Base-by-base conservation (phyloP, 2,113 vertebrate species). In the Camarhynchus parvulus region DNA sequence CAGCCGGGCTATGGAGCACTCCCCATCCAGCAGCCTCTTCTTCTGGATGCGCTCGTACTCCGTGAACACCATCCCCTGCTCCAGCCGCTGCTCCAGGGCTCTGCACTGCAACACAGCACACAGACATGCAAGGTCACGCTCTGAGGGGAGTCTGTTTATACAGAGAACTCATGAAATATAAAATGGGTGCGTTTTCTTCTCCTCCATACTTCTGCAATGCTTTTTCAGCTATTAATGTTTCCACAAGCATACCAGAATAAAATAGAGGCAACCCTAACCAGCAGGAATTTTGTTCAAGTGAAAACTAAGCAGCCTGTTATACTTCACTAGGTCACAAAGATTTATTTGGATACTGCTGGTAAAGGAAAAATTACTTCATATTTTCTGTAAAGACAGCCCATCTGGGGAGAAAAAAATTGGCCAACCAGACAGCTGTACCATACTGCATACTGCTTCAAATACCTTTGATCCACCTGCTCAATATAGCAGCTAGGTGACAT, bases 31-130 rank as follows among this genome's bases (percentile, higher is more conserved):
- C 1, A 97, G 97, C 16, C 98, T 97, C 13, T 98, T 98, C 92
- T 99, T 99, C 17, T 97, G 98, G 89, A 99, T 94, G 35, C 98
- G 97, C 90, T 99, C 99, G 18, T 99, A 99, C 56, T 99, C 99
- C 0, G 98, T 99, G 66, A 99, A 98, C 76, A 99, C 98, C 98
- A 98, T 99, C 11, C 99, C 99, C 75, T 98, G 98, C 81, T 99
- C 99, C 96, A 99, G 56, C 15, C 98, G 98, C 83, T 99, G 98
- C 87, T 99, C 99, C 95, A 99, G 97, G 23, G 98, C 7, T 77
- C 98, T 99, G 81, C 99, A 99, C 99, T 99, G 95, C n/a, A 85
- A 80, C 81, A 62, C 2, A 94, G 41, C 67, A 42, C 5, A 39
- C 3, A 50, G 33, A 22, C 2, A 70, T 37, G 23, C 35, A 49